Evolutionary conservation across 2,113 vertebrate species (phyloP).

Genomic region (Podocnemis expansa): DNA sequence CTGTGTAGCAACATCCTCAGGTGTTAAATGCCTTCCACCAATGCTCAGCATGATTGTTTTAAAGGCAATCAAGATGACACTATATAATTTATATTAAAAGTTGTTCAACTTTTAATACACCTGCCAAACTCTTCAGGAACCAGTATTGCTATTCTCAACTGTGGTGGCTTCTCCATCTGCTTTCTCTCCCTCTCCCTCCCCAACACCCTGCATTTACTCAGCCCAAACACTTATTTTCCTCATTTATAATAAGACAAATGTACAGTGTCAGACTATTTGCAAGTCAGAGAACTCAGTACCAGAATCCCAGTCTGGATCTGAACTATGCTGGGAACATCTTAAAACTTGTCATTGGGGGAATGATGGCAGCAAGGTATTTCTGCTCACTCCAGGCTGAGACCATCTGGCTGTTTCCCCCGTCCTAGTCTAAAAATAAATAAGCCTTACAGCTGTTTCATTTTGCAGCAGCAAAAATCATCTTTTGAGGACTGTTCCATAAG

Average conservation of each 20-base stretch:
- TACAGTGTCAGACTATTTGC: background rate
- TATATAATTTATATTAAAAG: background rate
- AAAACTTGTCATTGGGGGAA: background rate
- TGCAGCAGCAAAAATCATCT: background rate
- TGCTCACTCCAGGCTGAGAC: background rate
- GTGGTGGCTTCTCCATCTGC: background rate
- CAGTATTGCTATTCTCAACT: background rate
- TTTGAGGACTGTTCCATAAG: background rate
- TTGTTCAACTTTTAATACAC: background rate
- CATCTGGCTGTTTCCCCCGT: no score
- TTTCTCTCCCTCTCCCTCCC: background rate
- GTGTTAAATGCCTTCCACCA: background rate
- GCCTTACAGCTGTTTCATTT: background rate
- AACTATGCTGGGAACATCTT: background rate
- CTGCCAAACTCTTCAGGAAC: background rate
- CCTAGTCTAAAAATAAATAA: background rate
- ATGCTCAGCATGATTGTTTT: background rate
- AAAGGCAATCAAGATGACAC: background rate
- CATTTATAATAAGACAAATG: background rate
- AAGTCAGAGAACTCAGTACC: background rate
- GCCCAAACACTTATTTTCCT: background rate
- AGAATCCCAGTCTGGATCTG: background rate
- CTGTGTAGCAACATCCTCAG: constrained; percentile 34
- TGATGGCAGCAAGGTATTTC: background rate
- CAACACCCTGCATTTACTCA: background rate